Conservation (phyloP, 2,888 invertebrate genomes). For the Trachelus iudaicus region DNA sequence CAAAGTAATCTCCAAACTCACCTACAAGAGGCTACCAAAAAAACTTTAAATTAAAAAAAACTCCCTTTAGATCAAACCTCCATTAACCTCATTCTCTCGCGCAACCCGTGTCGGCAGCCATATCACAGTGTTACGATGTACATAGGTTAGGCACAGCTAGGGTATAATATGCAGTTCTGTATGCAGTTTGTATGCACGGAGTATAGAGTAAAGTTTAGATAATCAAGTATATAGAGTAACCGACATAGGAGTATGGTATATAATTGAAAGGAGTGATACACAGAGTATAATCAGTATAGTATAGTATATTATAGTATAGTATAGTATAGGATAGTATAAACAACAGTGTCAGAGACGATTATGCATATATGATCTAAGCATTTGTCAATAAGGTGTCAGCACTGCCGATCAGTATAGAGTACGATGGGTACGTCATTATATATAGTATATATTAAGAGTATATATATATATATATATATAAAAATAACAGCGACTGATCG, state of each 20-base stretch:
- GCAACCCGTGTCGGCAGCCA: not conserved
- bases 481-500: conserved; percentile 1
- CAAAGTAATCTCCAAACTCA: not conserved
- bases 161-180: not conserved
- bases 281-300: not conserved
- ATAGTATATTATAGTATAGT: not conserved
- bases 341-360: conserved; percentile 1
- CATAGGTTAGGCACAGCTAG: not conserved
- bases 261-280: not conserved
- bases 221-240: not conserved
- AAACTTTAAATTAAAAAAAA: not conserved
- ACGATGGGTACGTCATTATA: not conserved
- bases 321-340: not conserved
- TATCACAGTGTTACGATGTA: not conserved
- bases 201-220: not conserved
- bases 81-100: not conserved
- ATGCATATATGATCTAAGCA: conserved; percentile 31
- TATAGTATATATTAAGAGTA: conserved; percentile 3
- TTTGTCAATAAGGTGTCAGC: conserved; percentile 52
- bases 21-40: too few species aligned
- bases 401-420: conserved; percentile 3
- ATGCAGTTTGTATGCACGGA: not conserved
- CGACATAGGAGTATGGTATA: not conserved
- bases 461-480: conserved; percentile 9
- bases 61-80: not conserved